A percentile compares a stretch with the other conserved stretches of the same genome.
phyloP scores from a whole-genome alignment of 2,888 invertebrate species.

The Amiota communis region DNA sequence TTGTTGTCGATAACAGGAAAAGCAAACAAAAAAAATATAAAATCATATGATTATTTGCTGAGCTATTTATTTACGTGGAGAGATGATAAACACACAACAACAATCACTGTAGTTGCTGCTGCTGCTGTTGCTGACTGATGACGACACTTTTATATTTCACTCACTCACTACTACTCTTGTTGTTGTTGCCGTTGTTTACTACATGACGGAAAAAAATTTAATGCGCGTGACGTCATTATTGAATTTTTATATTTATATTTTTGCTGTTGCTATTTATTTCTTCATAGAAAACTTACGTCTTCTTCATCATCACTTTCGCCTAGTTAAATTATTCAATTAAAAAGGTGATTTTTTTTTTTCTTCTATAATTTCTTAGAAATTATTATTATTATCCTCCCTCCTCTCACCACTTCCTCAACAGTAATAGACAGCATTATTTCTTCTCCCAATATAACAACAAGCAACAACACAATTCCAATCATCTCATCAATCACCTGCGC shows the following conservation, averaged over 20 bases:
- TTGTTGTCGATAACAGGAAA: neutral
- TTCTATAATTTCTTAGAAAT: too few relatives aligned
- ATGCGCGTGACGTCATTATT: slow-evolving; percentile 10
- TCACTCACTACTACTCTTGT: neutral
- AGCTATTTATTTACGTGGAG: neutral
- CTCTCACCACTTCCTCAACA: too few relatives aligned
- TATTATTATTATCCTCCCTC: too few relatives aligned
- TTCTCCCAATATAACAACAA: too few relatives aligned
- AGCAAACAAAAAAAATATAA: slow-evolving; percentile 1
- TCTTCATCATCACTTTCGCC: too few relatives aligned
- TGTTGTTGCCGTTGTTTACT: neutral
- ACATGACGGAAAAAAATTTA: neutral
- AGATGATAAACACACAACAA: neutral
- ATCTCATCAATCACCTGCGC: too few relatives aligned
- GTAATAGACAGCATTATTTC: too few relatives aligned
- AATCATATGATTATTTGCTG: slow-evolving; percentile 25
- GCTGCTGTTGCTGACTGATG: neutral
- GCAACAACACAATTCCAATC: too few relatives aligned
- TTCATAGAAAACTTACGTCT: too few relatives aligned
- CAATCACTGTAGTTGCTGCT: neutral
- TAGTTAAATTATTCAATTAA: too few relatives aligned
- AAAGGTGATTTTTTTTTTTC: too few relatives aligned
- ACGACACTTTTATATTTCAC: slow-evolving; percentile 1
- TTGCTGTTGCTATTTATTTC: too few relatives aligned
- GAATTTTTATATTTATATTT: neutral